Conservation (phyloP, 2,797 vertebrate species). For the Hypotaenidia philippensis region DNA sequence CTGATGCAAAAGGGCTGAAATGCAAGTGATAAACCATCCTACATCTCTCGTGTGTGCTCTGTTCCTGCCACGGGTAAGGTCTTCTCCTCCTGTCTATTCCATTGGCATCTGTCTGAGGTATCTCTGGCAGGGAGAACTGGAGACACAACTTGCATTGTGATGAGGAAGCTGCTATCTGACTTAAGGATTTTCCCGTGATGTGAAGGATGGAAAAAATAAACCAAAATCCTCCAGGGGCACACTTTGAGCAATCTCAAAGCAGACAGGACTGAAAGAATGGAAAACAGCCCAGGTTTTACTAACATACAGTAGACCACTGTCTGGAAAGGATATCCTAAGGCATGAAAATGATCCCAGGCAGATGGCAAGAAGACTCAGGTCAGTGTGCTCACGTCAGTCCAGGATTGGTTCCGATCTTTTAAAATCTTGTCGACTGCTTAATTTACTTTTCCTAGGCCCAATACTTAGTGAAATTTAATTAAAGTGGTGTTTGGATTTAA, state of each 20-base stretch:
- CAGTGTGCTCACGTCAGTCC: neutral
- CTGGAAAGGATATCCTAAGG: neutral
- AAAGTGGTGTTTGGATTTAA: conserved; percentile 18
- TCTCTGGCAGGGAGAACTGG: neutral
- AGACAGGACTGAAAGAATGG: neutral
- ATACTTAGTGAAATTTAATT: conserved; percentile 38
- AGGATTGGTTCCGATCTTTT: neutral
- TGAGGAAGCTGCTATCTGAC: neutral
- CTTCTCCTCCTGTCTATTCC: neutral
- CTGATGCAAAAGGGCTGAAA: neutral
- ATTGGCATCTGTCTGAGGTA: neutral
- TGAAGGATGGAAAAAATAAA: neutral
- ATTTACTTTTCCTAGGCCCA: conserved; percentile 10
- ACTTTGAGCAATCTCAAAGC: neutral
- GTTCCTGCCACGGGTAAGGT: neutral
- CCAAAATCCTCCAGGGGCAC: neutral
- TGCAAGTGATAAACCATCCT: neutral
- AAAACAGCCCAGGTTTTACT: neutral
- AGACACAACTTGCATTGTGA: neutral
- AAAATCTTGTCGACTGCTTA: neutral
- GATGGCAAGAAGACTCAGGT: neutral
- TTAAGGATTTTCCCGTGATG: neutral
- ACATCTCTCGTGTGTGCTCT: fast-evolving
- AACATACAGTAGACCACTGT: neutral
- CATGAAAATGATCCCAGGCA: neutral